Conservation (phyloP, 2,888 invertebrate species). For the Drosophila cracens region DNA sequence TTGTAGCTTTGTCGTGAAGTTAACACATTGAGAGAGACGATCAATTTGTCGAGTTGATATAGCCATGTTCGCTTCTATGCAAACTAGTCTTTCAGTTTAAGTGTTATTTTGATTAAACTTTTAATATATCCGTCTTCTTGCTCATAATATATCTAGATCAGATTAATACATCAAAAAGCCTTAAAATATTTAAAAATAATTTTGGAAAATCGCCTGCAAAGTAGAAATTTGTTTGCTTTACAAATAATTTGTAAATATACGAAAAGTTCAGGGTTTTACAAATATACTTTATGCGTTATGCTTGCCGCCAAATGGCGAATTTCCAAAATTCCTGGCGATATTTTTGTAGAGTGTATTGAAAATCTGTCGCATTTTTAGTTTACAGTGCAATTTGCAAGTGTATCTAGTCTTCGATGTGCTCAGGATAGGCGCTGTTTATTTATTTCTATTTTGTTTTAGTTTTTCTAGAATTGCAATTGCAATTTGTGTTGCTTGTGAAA, state of each 20-base stretch:
- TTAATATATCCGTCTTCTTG: neutral
- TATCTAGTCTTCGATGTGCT: neutral
- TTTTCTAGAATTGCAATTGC: constrained; percentile 18
- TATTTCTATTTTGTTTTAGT: neutral
- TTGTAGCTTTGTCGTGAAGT: neutral
- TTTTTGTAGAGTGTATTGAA: neutral
- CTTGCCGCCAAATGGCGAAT: neutral
- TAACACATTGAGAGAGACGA: neutral
- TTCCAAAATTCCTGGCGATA: neutral
- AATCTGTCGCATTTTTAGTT: neutral
- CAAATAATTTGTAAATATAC: neutral
- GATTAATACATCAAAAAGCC: neutral
- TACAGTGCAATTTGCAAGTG: neutral
- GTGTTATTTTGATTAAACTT: neutral
- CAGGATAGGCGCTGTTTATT: neutral
- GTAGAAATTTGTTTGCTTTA: neutral
- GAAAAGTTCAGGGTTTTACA: neutral
- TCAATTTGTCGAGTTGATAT: neutral
- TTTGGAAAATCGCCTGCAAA: neutral
- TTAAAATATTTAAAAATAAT: neutral
- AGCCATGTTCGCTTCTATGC: too few relatives aligned
- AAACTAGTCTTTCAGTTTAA: neutral
- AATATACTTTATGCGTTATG: neutral
- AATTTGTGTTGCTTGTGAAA: constrained; percentile 32
- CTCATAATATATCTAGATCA: neutral